Conservation (phyloP, 1,140 invertebrate species). For the Ostrea denselamellosa region DNA sequence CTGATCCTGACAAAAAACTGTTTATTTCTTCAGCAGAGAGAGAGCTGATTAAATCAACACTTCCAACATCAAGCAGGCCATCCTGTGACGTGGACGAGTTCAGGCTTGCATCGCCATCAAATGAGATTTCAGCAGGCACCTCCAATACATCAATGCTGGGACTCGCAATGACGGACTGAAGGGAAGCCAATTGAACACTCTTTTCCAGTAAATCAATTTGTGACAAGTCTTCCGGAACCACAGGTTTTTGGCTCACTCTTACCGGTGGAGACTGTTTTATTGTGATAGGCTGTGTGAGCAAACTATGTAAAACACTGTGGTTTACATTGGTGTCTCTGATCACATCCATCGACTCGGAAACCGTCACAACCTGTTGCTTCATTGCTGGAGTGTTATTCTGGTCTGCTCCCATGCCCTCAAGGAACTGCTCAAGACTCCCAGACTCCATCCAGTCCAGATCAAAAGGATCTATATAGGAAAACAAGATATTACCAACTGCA, state of each 20-base stretch:
- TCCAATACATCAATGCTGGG: slow-evolving; percentile 14
- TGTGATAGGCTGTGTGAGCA: slow-evolving; percentile 49
- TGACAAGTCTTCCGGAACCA: background rate
- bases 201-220: slow-evolving; percentile 39
- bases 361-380: background rate
- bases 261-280: slow-evolving; percentile 43
- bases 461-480: slow-evolving; percentile 58
- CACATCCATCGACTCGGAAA: background rate
- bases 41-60: slow-evolving; percentile 56
- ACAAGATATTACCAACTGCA: background rate
- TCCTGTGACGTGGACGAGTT: background rate
- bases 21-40: slow-evolving; percentile 67
- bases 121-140: slow-evolving; percentile 31
- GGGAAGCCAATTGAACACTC: slow-evolving; percentile 21
- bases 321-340: slow-evolving; percentile 30
- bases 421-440: slow-evolving; percentile 52
- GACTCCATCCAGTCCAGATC: slow-evolving; percentile 68
- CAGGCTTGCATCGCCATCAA: background rate
- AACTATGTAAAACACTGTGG: slow-evolving; percentile 43
- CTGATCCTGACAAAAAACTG: slow-evolving; percentile 60
- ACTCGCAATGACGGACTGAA: background rate
- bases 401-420: slow-evolving; percentile 49
- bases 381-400: background rate
- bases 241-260: background rate
- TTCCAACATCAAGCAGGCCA: slow-evolving; percentile 24